A percentile compares a stretch with the other conserved stretches of the same genome.
Conservation (phyloP, 2,113 vertebrate genomes). For the Microcebus tavaratra region DNA sequence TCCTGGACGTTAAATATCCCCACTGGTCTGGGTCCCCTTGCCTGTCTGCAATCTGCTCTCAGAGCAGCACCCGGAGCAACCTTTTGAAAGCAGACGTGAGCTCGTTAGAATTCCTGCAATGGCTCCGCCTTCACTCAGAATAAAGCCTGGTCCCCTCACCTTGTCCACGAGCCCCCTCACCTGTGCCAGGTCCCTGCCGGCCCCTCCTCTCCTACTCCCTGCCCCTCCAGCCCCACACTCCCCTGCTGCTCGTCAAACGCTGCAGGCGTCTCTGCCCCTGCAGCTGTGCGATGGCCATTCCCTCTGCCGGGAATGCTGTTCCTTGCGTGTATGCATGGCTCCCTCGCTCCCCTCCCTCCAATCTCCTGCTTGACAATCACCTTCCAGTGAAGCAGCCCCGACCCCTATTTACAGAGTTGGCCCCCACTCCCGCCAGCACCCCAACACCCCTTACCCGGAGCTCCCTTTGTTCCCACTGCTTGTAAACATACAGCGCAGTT, state of each 20-base stretch:
- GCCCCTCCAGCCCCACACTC: too few species aligned
- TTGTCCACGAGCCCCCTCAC: background rate
- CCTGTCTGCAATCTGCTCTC: background rate
- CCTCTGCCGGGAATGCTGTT: background rate
- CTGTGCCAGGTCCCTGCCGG: too few species aligned
- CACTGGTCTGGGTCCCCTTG: background rate
- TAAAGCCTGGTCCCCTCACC: background rate
- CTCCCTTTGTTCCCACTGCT: rapidly evolving
- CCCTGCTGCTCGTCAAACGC: background rate
- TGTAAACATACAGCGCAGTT: rapidly evolving
- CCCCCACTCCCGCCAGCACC: background rate
- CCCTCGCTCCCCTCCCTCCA: too few species aligned
- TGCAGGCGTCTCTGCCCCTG: rapidly evolving
- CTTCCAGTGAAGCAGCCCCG: background rate
- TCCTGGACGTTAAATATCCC: too few species aligned
- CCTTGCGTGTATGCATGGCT: rapidly evolving
- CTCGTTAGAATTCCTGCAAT: too few species aligned
- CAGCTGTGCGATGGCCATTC: rapidly evolving
- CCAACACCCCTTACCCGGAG: background rate
- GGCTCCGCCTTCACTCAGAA: background rate
- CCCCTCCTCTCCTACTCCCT: background rate
- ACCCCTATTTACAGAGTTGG: rapidly evolving
- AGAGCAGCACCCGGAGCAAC: background rate
- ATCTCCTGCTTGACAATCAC: background rate
- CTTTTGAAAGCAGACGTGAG: background rate